Conservation (phyloP, 2,113 vertebrate species). For the Epinephelus fuscoguttatus region DNA sequence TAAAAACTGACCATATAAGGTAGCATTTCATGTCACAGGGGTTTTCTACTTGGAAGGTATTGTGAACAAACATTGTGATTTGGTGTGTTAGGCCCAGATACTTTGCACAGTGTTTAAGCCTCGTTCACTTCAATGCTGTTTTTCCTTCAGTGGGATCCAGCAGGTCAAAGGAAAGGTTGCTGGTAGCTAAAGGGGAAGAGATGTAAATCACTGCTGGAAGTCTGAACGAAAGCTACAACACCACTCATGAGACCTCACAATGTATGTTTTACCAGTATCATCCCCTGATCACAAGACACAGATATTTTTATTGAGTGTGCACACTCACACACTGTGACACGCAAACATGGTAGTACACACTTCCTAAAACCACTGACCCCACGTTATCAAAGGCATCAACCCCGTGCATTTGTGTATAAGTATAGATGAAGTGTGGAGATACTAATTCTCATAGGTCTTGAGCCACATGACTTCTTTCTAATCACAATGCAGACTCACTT, state of each 20-base stretch:
- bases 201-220: not conserved
- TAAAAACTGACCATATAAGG: too few species aligned
- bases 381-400: not conserved
- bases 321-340: not conserved
- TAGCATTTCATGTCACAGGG: too few species aligned
- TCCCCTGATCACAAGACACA: conserved; percentile 62
- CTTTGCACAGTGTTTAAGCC: not conserved
- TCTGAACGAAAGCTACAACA: not conserved
- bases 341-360: conserved; percentile 18
- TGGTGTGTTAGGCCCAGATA: not conserved
- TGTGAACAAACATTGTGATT: too few species aligned
- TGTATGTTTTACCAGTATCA: conserved; percentile 1
- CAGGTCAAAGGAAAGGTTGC: not conserved
- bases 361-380: conserved; percentile 47
- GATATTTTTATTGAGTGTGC: not conserved
- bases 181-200: not conserved
- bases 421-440: not conserved
- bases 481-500: not conserved
- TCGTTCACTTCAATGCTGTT: not conserved
- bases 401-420: not conserved
- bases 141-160: not conserved
- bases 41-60: too few species aligned
- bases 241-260: conserved; percentile 3
- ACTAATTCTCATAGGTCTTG: not conserved
- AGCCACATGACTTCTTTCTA: not conserved